Base-by-base conservation (phyloP, 92 coral and sea anemone species). In the Parazoanthus darwini region DNA sequence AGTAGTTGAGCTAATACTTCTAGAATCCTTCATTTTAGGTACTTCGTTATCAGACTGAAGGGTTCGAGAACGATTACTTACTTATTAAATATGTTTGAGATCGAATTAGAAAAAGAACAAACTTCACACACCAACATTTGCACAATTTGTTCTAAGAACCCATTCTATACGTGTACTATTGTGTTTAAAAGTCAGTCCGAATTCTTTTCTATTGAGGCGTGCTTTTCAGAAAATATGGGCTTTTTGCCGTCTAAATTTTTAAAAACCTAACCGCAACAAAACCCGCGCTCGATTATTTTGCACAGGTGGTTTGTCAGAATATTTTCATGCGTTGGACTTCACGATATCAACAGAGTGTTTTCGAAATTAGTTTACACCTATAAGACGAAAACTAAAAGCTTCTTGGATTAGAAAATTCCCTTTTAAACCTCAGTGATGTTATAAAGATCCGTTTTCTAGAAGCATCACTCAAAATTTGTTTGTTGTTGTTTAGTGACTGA, bases 221-320 rank as follows among this genome's bases (percentile, higher is more conserved):
- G 79, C 46, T 84, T 84, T 72, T 25, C 66, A 44, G 23, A 72
- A 71, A 22, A 71, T 35, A 38, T 23, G 36, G 87, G 79, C 56
- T 43, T 71, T 84, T 50, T 48, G 67, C 54, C 78, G 77, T 82
- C 86, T 18, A 39, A 82, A 42, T 65, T 50, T 82, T 67, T 67
- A 39, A 82, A 76, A 65, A 35, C 71, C 77, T 82, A 67, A 82
- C 77, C 86, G 58, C 76, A 82, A 35, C 3, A 10, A 33, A 20
- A 71, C 68, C 86, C 77, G 87, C 58, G 87, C 67, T 70, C 65
- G 78, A 29, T 71, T 38, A 83, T 25, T 68, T 71, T 84, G 38
- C 87, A 84, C 79, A 84, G 87, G 78, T 84, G 87, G 44, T 46
- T 70, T 29, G 35, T 29, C 15, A 8, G 20, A 16, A 35, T 25